Percentiles rank a stretch among this genome's conserved stretches.
Conservation (phyloP, 2,113 vertebrate genomes). For the Aphyosemion australe region DNA sequence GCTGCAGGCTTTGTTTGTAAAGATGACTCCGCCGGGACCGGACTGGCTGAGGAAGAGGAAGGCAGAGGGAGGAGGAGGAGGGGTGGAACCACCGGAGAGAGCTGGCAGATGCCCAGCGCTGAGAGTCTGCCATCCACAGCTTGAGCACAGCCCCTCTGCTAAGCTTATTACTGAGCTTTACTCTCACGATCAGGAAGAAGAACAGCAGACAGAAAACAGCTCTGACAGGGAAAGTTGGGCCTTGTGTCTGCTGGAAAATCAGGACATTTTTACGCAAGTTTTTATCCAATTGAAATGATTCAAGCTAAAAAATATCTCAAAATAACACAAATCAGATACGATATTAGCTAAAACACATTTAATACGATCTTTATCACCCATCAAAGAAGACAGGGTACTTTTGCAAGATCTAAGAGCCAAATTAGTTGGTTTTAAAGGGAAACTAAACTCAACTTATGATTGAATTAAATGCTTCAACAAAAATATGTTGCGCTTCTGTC, state of each 20-base stretch:
- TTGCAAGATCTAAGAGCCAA: too few species aligned
- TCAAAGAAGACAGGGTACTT: too few species aligned
- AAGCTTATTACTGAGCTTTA: conserved; percentile 61
- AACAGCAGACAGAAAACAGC: conserved; percentile 27
- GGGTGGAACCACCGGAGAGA: conserved; percentile 51
- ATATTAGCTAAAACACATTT: too few species aligned
- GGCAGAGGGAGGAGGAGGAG: conserved; percentile 15
- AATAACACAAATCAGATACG: too few species aligned
- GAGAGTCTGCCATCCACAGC: conserved; percentile 68
- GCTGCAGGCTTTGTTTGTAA: conserved; percentile 68
- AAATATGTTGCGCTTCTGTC: too few species aligned
- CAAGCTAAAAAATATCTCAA: too few species aligned
- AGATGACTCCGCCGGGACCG: conserved; percentile 58
- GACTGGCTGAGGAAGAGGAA: conserved; percentile 41
- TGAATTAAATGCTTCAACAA: too few species aligned
- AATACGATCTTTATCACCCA: too few species aligned
- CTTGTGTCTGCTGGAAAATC: conserved; percentile 8
- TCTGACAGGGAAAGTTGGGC: conserved; percentile 16
- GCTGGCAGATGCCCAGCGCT: conserved; percentile 69
- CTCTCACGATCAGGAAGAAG: conserved; percentile 47
- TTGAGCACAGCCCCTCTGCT: conserved; percentile 55
- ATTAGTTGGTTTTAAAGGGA: too few species aligned
- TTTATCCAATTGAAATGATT: too few species aligned
- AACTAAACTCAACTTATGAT: too few species aligned
- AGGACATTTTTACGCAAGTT: too few species aligned